Evolutionary conservation across 2,113 vertebrate genomes (phyloP), one percentile per base, ranked within the genome.

Genomic region (Corythoichthys intestinalis): DNA sequence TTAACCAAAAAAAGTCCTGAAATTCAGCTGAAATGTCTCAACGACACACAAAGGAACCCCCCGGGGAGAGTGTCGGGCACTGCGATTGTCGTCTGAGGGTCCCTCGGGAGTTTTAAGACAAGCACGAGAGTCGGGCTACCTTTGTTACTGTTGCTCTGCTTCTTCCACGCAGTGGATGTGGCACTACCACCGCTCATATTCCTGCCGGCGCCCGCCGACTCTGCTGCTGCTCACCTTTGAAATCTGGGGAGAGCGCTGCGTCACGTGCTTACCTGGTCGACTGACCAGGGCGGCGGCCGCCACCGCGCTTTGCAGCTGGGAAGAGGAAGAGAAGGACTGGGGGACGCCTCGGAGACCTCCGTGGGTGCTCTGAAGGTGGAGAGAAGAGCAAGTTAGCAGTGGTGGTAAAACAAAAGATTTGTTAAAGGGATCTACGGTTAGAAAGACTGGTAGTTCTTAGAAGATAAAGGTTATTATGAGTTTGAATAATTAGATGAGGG

Each of bases 251-350:
- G 89, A 89, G 81, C 76, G 70, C 9, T 91, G 83, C 76, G 87
- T 83, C 82, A 83, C 91, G 70, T 95, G 94, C 91, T 97, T 96
- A 86, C 95, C 93, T 79, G 94, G 91, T 90, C 95, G 93, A 83
- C 89, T 91, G 68, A 95, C 95, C 67, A 96, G 93, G 54, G 93
- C 87, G 7, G 93, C 93, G 66, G 94, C 94, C 8, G 91, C 91
- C 70, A 92, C 76, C 8, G 95, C 77, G 2, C 93, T 96, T 91
- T 96, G 94, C 82, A 98, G 91, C 90, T 98, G 98, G 72, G 95
- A 93, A n/a, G 96, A 94, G 76, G 92, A 93, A 78, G 95, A 95
- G 85, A 97, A 99, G 6, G 94, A 87, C 88, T 97, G 96, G 87
- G 95, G 87, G 76, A 95, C 86, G 0, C 92, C 92, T 28, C 94